Conservation (phyloP, 2,797 vertebrate genomes). For the Naso thynnoides region DNA sequence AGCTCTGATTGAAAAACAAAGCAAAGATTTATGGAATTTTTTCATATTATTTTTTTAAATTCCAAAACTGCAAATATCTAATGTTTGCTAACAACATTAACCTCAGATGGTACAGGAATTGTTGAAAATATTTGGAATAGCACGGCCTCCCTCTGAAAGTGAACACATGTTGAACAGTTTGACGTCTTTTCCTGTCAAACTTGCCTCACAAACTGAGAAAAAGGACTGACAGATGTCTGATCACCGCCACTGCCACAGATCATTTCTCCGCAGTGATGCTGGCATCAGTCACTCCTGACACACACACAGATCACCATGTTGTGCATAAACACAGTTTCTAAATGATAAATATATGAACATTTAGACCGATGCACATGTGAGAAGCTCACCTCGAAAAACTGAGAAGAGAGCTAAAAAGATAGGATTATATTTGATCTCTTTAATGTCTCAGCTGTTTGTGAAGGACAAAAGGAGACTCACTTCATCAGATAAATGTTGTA, state of each 20-base stretch:
- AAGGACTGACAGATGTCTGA: neutral
- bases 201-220: neutral
- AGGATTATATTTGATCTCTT: neutral
- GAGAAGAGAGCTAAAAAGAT: too few relatives aligned
- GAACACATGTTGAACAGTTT: neutral
- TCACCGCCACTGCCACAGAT: neutral
- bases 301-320: neutral
- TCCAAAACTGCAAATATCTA: too few relatives aligned
- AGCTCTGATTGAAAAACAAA: too few relatives aligned
- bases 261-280: neutral
- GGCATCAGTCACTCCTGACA: slow-evolving; percentile 1
- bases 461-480: neutral
- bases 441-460: neutral
- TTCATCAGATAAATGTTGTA: neutral
- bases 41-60: too few relatives aligned
- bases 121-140: neutral
- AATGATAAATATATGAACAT: neutral
- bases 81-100: neutral
- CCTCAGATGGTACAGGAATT: neutral
- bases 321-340: neutral
- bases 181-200: neutral
- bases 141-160: neutral
- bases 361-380: neutral
- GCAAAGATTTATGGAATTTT: too few relatives aligned
- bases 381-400: too few relatives aligned